phyloP scores from a whole-genome alignment of 2,113 vertebrate species.

The Corydoras sp. region DNA sequence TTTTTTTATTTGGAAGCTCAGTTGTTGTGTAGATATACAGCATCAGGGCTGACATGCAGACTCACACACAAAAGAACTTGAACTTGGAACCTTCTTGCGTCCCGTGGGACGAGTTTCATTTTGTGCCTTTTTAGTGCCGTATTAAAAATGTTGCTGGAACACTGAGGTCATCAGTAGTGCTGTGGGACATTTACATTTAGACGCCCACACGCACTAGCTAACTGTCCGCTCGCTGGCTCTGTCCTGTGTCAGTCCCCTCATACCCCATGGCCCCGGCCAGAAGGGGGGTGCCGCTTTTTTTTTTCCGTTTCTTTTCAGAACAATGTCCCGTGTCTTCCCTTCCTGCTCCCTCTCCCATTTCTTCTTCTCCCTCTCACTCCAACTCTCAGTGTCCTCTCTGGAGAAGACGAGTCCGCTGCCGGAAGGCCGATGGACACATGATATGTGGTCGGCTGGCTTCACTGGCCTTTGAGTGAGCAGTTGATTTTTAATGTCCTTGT shows the following conservation, averaged over 20 bases:
- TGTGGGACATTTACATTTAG: constrained; percentile 3
- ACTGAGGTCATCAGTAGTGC: neutral
- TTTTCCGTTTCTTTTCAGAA: constrained; percentile 39
- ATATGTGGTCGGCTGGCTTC: no score
- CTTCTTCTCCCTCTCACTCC: constrained; percentile 13
- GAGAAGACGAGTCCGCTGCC: constrained; percentile 83
- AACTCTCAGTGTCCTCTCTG: constrained; percentile 74
- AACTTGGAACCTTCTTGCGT: neutral
- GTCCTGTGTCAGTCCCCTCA: constrained; percentile 42
- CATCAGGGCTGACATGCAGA: no score
- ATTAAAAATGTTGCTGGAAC: neutral
- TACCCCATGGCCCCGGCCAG: constrained; percentile 13
- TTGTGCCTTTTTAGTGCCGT: neutral
- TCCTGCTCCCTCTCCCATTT: constrained; percentile 16
- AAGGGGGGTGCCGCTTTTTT: no score
- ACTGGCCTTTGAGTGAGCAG: no score
- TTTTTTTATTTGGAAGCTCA: no score
- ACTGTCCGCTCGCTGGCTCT: constrained; percentile 37
- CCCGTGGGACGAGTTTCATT: neutral
- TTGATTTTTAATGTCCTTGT: no score
- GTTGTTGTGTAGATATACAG: constrained; percentile 31
- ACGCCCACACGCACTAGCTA: constrained; percentile 7
- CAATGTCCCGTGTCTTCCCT: constrained; percentile 43
- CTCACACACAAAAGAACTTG: neutral
- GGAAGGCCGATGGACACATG: constrained; percentile 66